Evolutionary conservation across 2,888 invertebrate genomes (phyloP), one percentile per base, ranked within the genome.

Genomic region (Diploptera punctata): DNA sequence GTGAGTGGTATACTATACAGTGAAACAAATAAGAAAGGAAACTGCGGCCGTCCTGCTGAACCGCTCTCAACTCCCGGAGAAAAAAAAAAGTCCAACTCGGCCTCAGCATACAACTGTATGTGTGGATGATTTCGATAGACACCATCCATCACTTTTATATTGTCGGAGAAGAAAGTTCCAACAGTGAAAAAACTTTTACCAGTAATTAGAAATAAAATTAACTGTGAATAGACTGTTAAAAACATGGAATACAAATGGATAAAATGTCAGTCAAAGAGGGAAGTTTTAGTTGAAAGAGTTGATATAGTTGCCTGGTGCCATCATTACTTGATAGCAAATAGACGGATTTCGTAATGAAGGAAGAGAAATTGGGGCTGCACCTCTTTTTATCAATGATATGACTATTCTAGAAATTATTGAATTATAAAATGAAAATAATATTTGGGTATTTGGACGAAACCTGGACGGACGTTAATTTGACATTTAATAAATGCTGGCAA

Each of bases 281-380:
- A 47, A 47, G 18, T 47, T 4, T n/a, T 47, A 4, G n/a, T 47
- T 47, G 47, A 47, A n/a, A 47, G 47, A n/a, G 18, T n/a, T 47
- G 10, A 47, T 47, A n/a, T 47, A 10, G 47, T 47, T 47, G 18
- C 18, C 4, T 47, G 47, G 47, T n/a, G 18, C 47, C 47, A 47
- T 47, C 47, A 47, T 47, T 47, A 47, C n/a, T n/a, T 47, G 47
- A 47, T n/a, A n/a, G 47, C 7, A 47, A n/a, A 47, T 47, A 47
- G 10, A 47, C 3, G 47, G n/a, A n/a, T 47, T 47, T 47, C n/a
- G 47, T n/a, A 47, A 7, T 47, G 47, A 7, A 47, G 47, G 47
- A n/a, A 47, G 47, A 47, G 47, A 47, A 13, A 47, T 47, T 47
- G n/a, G n/a, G n/a, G n/a, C n/a, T n/a, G n/a, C n/a, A n/a, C n/a